Percentiles rank a stretch among this genome's conserved stretches.
Conservation (phyloP, 2,797 vertebrate genomes). For the Arnoldichthys spilopterus region DNA sequence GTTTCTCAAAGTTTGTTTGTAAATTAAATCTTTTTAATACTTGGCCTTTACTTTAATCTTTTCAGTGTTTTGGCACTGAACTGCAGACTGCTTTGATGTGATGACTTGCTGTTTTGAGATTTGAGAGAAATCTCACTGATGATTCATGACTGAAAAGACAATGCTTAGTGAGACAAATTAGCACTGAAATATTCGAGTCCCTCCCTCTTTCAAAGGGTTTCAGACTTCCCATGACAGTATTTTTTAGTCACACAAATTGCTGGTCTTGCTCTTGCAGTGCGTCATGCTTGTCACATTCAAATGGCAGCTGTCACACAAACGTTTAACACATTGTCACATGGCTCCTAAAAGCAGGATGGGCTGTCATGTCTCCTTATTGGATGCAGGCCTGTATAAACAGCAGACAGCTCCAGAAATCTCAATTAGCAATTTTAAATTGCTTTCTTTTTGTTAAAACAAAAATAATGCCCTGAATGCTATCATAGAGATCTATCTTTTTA, state of each 20-base stretch:
- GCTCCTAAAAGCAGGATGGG: conserved; percentile 4
- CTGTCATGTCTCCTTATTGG: neutral
- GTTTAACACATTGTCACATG: conserved; percentile 7
- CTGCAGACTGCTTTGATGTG: neutral
- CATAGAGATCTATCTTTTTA: too few species aligned
- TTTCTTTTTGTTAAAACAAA: too few species aligned
- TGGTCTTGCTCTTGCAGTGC: conserved; percentile 2
- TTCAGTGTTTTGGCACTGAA: neutral
- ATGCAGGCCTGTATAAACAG: neutral
- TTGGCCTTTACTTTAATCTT: conserved; percentile 34
- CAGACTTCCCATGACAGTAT: neutral
- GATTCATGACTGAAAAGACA: conserved; percentile 15
- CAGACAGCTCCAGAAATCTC: neutral
- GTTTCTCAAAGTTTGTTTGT: conserved; percentile 63
- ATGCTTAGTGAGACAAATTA: conserved; percentile 5
- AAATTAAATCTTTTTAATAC: conserved; percentile 75
- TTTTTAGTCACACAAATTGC: neutral
- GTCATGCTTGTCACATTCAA: conserved; percentile 8
- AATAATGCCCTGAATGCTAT: too few species aligned
- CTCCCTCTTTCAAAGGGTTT: neutral
- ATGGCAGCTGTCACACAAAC: conserved; percentile 6
- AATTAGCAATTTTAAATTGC: too few species aligned
- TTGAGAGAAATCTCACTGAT: conserved; percentile 1
- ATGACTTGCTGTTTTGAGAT: neutral
- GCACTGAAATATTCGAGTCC: neutral